Conservation (phyloP, 2,113 vertebrate genomes). For the Pedionomus torquatus region DNA sequence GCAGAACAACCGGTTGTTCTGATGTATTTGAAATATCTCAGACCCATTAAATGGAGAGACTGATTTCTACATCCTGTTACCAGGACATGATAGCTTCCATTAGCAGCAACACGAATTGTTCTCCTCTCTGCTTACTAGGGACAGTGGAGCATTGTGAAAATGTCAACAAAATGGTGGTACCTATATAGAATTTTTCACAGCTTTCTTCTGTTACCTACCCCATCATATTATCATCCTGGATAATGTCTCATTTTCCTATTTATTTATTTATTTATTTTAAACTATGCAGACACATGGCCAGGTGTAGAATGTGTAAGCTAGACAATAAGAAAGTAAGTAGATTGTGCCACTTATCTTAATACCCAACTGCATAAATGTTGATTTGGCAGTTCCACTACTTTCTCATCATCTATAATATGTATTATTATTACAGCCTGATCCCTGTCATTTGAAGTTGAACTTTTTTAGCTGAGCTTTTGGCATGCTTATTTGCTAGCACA, state of each 20-base stretch:
- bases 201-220: background rate
- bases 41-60: background rate
- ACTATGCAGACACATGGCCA: background rate
- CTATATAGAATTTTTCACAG: background rate
- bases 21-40: background rate
- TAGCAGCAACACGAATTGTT: background rate
- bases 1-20: background rate
- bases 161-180: background rate
- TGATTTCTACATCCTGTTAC: background rate
- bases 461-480: background rate
- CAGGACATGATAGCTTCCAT: background rate
- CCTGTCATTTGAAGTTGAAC: background rate
- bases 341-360: background rate
- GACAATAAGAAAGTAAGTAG: background rate
- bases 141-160: background rate
- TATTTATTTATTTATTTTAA: background rate
- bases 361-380: no score
- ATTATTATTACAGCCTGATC: background rate
- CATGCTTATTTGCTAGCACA: background rate
- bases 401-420: background rate
- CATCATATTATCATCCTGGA: background rate
- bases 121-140: background rate
- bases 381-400: constrained; percentile 12
- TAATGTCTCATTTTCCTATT: background rate
- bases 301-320: background rate